Conservation (phyloP, 2,797 vertebrate genomes). For the Ctenochaetus hawaiiensis region DNA sequence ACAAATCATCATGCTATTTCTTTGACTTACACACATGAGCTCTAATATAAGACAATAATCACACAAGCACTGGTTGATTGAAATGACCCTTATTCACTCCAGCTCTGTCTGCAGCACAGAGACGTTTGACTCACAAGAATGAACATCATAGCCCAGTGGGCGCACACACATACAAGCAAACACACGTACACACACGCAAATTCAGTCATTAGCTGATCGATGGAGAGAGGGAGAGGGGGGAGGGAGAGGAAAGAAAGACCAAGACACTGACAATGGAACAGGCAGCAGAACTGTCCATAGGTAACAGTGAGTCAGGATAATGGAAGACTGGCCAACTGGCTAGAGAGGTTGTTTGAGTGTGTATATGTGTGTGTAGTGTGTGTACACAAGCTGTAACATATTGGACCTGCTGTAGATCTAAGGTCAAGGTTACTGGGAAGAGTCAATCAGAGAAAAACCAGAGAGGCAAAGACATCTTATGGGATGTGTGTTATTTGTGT, state of each 20-base stretch:
- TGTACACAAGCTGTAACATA: conserved; percentile 25
- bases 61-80: background rate
- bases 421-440: conserved; percentile 53
- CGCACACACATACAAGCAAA: background rate
- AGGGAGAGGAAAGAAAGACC: conserved; percentile 1
- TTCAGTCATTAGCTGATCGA: conserved; percentile 34
- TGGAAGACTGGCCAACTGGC: conserved; percentile 4
- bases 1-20: conserved; percentile 31
- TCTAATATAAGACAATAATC: conserved; percentile 12
- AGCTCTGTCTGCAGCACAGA: background rate
- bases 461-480: conserved; percentile 8
- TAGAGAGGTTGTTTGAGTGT: background rate
- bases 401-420: conserved; percentile 26
- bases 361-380: conserved; percentile 9
- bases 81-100: conserved; percentile 36
- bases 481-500: background rate
- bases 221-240: conserved; percentile 19
- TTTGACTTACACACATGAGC: conserved; percentile 13
- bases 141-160: conserved; percentile 4
- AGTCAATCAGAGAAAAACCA: conserved; percentile 37
- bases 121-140: conserved; percentile 12
- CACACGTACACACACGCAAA: background rate
- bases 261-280: conserved; percentile 7
- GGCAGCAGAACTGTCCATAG: conserved; percentile 3
- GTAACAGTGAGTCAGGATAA: conserved; percentile 27